Conservation (phyloP, 2,797 vertebrate species). For the Hozukius guyotensis region DNA sequence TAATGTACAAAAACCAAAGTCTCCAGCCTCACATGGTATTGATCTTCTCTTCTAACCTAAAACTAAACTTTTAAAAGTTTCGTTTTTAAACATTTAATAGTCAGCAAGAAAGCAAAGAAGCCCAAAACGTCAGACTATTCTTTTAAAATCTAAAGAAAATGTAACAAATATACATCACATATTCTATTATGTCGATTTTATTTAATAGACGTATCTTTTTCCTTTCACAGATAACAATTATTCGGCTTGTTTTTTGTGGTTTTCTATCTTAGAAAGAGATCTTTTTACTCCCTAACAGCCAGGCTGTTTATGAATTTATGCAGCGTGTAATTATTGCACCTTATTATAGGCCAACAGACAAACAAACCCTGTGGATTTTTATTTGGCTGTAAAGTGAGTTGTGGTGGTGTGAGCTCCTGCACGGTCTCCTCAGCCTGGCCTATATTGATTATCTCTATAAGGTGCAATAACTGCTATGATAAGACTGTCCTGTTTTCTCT, state of each 20-base stretch:
- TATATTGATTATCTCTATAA: conserved; percentile 45
- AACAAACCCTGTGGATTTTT: neutral
- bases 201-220: neutral
- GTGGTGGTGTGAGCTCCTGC: neutral
- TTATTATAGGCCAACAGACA: neutral
- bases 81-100: too few relatives aligned
- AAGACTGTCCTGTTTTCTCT: conserved; percentile 59
- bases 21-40: too few relatives aligned
- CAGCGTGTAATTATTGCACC: neutral
- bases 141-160: neutral
- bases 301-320: neutral
- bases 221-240: neutral
- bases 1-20: neutral
- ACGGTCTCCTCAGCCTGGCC: neutral
- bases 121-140: neutral
- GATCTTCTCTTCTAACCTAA: neutral
- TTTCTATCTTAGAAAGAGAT: neutral
- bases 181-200: neutral
- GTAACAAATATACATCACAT: neutral
- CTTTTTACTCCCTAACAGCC: neutral
- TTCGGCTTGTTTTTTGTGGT: neutral
- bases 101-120: neutral
- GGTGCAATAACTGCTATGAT: conserved; percentile 45
- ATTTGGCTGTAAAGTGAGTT: conserved; percentile 8
- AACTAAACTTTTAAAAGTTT: too few relatives aligned